Conservation (phyloP, 2,797 vertebrate genomes). For the Sorex maritimensis region DNA sequence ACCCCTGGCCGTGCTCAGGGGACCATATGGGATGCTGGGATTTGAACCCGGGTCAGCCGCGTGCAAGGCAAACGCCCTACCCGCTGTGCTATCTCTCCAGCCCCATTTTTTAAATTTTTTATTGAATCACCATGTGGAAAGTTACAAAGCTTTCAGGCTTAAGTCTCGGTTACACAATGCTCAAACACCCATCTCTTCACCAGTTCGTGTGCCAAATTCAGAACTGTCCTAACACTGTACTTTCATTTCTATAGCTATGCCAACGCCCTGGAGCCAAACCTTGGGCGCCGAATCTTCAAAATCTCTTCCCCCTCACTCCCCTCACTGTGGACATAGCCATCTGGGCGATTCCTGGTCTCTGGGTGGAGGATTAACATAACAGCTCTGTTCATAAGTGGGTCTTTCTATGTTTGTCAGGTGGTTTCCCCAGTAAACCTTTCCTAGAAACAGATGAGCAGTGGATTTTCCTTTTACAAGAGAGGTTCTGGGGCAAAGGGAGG, state of each 20-base stretch:
- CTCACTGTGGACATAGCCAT: neutral
- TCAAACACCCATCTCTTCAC: too few species aligned
- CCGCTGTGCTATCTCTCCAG: too few species aligned
- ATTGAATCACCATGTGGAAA: too few species aligned
- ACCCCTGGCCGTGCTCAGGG: too few species aligned
- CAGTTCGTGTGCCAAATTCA: too few species aligned
- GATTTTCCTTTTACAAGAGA: neutral
- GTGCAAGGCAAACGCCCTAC: too few species aligned
- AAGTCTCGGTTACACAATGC: too few species aligned
- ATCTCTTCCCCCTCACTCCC: neutral
- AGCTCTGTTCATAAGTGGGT: neutral
- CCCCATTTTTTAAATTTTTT: too few species aligned
- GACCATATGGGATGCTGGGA: too few species aligned
- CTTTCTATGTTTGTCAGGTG: neutral
- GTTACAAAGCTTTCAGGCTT: too few species aligned
- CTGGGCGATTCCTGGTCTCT: neutral
- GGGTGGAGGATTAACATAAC: neutral
- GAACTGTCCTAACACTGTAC: too few species aligned
- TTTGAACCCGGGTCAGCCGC: too few species aligned
- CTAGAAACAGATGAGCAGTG: neutral
- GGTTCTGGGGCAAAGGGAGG: neutral
- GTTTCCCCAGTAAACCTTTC: neutral
- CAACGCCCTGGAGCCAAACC: neutral
- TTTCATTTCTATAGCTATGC: neutral
- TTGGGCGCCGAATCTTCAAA: neutral